Conservation (phyloP, 2,113 vertebrate species). For the Spea multiplicata region DNA sequence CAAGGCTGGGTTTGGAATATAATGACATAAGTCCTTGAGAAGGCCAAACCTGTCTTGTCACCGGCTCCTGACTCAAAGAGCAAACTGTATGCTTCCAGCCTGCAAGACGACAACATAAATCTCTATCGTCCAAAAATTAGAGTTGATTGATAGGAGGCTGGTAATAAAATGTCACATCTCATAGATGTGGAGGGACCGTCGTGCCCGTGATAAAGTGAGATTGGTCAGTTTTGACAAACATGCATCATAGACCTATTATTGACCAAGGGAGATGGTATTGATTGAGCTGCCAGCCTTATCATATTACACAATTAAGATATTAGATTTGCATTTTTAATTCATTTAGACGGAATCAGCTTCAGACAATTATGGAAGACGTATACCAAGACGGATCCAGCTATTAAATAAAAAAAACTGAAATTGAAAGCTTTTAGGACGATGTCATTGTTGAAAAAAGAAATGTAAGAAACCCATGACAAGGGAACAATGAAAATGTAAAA, state of each 20-base stretch:
- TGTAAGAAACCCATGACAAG: conserved; percentile 50
- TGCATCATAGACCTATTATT: conserved; percentile 59
- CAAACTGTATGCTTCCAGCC: conserved; percentile 46
- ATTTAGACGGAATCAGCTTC: conserved; percentile 72
- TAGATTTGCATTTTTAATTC: conserved; percentile 92
- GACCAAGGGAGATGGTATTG: conserved; percentile 71
- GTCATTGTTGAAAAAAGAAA: conserved; percentile 52
- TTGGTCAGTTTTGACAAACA: conserved; percentile 68
- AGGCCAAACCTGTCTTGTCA: conserved; percentile 27
- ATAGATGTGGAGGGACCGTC: conserved; percentile 59
- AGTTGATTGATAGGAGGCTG: conserved; percentile 63
- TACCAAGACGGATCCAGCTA: conserved; percentile 64
- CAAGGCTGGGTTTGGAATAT: conserved; percentile 31
- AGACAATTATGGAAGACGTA: conserved; percentile 64
- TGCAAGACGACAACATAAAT: conserved; percentile 55
- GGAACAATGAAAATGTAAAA: conserved; percentile 52
- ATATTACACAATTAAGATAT: conserved; percentile 80
- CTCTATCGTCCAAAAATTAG: conserved; percentile 57
- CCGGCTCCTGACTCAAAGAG: conserved; percentile 49
- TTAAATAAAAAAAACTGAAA: conserved; percentile 52
- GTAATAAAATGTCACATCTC: conserved; percentile 67
- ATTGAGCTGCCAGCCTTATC: conserved; percentile 77
- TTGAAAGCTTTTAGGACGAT: conserved; percentile 63
- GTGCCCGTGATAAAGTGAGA: conserved; percentile 81
- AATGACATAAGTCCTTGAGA: conserved; percentile 46